A percentile compares a stretch with the other conserved stretches of the same genome.
These are phyloP conservation scores for Patiria miniata DNA, from an alignment of 35 echinoderm and acorn worm genomes.

Conservation along the genomic window DNA sequence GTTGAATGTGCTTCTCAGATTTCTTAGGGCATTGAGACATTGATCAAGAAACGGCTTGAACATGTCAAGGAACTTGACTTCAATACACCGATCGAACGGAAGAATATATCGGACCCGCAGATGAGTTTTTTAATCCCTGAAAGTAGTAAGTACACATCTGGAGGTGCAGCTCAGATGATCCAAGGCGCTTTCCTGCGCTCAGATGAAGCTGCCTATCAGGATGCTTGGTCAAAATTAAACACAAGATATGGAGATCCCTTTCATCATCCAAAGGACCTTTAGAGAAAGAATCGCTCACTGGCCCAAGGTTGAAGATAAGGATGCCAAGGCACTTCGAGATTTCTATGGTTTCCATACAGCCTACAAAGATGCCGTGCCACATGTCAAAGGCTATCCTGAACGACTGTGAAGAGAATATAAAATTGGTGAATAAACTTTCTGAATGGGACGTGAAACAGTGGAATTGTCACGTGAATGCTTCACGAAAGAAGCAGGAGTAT, in stretches of 20 bases:
- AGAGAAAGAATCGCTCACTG: slow-evolving; percentile 33
- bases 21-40: too few species aligned
- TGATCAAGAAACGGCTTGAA: too few species aligned
- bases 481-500: slow-evolving; percentile 38
- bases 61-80: too few species aligned
- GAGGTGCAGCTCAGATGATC: slow-evolving; percentile 14
- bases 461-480: slow-evolving; percentile 16
- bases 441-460: slow-evolving; percentile 38
- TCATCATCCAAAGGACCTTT: slow-evolving; percentile 32
- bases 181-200: slow-evolving; percentile 20
- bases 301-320: slow-evolving; percentile 7
- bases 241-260: slow-evolving; percentile 1
- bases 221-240: slow-evolving; percentile 26
- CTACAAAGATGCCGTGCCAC: slow-evolving; percentile 40
- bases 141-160: slow-evolving; percentile 18
- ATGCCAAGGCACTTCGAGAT: slow-evolving; percentile 38
- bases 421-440: slow-evolving; percentile 57
- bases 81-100: slow-evolving; percentile 7
- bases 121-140: slow-evolving; percentile 41
- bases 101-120: slow-evolving; percentile 1
- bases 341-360: slow-evolving; percentile 43
- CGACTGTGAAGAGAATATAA: not conserved
- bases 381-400: slow-evolving; percentile 31
- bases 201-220: slow-evolving; percentile 32
- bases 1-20: too few species aligned